Evolutionary conservation across 2,888 invertebrate genomes (phyloP).

Genomic region (Doris montereyensis): DNA sequence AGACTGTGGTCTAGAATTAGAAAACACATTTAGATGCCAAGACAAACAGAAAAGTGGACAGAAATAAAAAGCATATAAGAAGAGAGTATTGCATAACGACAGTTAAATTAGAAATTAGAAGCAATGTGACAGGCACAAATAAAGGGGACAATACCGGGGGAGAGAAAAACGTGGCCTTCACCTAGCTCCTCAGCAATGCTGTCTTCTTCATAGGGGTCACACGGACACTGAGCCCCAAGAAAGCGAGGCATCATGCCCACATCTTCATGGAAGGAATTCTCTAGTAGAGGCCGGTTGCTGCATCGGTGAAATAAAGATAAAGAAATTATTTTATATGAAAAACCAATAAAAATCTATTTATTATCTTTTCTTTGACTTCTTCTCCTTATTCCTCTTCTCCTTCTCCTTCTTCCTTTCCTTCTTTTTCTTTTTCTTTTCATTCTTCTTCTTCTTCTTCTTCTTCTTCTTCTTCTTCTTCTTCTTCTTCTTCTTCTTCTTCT

Average conservation of each 20-base stretch:
- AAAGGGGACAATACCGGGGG: conserved; percentile 26
- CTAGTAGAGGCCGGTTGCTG: conserved; percentile 43
- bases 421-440: not conserved
- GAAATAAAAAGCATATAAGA: not conserved
- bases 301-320: too few species aligned
- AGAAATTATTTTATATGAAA: too few species aligned
- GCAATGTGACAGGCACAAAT: not conserved
- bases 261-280: conserved; percentile 43
- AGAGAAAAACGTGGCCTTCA: conserved; percentile 37
- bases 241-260: conserved; percentile 38
- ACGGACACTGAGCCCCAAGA: conserved; percentile 41
- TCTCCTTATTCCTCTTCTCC: too few species aligned
- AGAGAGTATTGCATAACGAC: not conserved
- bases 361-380: conserved; percentile 2
- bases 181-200: conserved; percentile 53
- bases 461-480: not conserved
- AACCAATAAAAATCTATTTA: not conserved
- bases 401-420: not conserved
- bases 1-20: too few species aligned
- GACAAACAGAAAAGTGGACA: not conserved
- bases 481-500: not conserved
- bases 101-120: not conserved
- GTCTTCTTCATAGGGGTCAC: conserved; percentile 60
- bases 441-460: not conserved
- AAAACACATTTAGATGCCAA: too few species aligned